Conservation (phyloP, 2,888 invertebrate species). For the Limulus polyphemus region DNA sequence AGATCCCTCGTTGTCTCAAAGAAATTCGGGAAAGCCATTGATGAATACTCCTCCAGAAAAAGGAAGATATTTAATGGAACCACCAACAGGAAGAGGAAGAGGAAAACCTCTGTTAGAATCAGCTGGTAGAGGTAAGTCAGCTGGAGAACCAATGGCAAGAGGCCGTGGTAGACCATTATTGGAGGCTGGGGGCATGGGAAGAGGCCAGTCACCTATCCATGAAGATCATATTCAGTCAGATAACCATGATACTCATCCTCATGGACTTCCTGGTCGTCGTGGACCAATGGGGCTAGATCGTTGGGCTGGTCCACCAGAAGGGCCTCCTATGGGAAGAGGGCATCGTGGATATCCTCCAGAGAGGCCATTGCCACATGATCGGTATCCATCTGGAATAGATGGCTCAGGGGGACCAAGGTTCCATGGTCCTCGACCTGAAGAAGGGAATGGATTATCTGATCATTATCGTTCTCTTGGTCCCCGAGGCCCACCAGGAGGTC, state of each 20-base stretch:
- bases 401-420: no score
- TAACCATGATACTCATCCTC: neutral
- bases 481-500: neutral
- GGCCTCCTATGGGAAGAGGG: neutral
- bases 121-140: no score
- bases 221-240: no score
- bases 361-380: neutral
- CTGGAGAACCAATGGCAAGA: no score
- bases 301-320: neutral
- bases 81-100: neutral
- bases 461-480: neutral
- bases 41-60: neutral
- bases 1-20: no score
- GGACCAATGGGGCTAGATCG: neutral
- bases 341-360: neutral
- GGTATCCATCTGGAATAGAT: no score
- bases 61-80: slow-evolving; percentile 1
- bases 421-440: neutral
- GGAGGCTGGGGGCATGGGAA: no score
- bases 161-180: no score
- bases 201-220: no score
- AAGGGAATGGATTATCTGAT: neutral
- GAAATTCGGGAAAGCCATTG: slow-evolving; percentile 1
- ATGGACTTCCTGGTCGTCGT: neutral
- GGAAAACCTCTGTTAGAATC: slow-evolving; percentile 11